A percentile compares a stretch with the other conserved stretches of the same genome.
These are phyloP conservation scores for Noctilio leporinus DNA, from an alignment of 2,113 vertebrate genomes.

Conservation along the genomic window DNA sequence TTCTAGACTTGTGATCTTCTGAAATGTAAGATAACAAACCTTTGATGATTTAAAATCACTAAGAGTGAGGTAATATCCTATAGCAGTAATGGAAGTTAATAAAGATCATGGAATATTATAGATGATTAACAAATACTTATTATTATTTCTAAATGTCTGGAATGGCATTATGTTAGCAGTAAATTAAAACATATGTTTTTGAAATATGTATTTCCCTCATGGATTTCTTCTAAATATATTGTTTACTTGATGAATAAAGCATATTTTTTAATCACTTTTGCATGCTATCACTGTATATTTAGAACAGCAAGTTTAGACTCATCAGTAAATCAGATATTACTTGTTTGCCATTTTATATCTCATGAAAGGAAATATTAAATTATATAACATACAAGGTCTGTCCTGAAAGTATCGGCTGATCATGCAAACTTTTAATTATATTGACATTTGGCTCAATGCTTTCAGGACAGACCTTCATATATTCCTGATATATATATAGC, in stretches of 20 bases:
- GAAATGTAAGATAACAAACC: neutral
- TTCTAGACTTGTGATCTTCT: neutral
- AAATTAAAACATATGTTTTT: neutral
- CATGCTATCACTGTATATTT: neutral
- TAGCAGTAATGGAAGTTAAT: neutral
- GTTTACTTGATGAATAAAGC: neutral
- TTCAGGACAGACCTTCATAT: too few species aligned
- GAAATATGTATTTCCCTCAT: neutral
- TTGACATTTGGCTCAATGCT: too few species aligned
- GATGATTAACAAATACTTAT: neutral
- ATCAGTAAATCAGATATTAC: neutral
- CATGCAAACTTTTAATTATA: too few species aligned
- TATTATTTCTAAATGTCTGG: neutral
- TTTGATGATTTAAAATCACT: neutral
- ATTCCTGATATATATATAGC: neutral
- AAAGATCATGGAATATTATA: neutral
- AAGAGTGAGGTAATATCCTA: neutral
- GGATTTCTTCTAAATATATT: neutral
- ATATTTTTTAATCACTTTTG: neutral
- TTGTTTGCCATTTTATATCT: neutral
- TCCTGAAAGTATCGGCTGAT: too few species aligned
- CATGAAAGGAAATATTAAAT: neutral
- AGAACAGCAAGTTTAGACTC: neutral
- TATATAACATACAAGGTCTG: too few species aligned
- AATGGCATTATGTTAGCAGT: neutral